Evolutionary conservation across 35 echinoderm and acorn worm genomes (phyloP), one percentile per base, ranked within the genome.

Genomic region (Heliocidaris erythrogramma): DNA sequence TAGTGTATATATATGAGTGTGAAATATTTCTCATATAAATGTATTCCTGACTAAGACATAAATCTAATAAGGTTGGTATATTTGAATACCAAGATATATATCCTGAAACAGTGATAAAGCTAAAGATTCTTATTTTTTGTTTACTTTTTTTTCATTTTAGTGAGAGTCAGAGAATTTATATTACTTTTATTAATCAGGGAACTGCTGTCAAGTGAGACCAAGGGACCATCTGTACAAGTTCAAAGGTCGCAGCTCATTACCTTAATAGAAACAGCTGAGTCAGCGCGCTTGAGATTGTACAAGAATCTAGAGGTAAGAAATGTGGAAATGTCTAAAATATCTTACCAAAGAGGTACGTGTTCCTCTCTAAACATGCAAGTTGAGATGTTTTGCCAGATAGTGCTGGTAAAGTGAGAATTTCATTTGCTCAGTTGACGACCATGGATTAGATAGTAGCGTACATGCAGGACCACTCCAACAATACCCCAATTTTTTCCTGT

Each of bases 241-340:
- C 94, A 97, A 90, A 91, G 97, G 85, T 97, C 97, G 31, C 97
- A 98, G 69, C 86, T 98, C 56, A 98, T 95, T 12, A 94, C 93
- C 31, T 49, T 98, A 35, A 98, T 98, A 69, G 97, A 98, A 94
- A 96, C 94, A 11, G 92, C 95, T 52, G 97, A 98, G 93, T 96
- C 94, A 31, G 96, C 97, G n/a, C 94, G 97, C 42, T 13, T 94
- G 42, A 95, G 97, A 94, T 85, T 98, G 30, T 98, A 95, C 94
- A 98, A 96, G 60, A 98, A 97, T 96, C 86, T 97, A 11, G 97
- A 98, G 95, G 97, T 98, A 95, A 88, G 30, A 17, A 24, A 18
- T 27, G 87, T 47, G 30, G 4, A 84, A 42, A 42, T 42, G 65
- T 60, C 18, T 9, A n/a, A 27, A 18, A 8, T 78, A 52, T 8